These are phyloP conservation scores for Virgularia gustaviana DNA, from an alignment of 92 coral and sea anemone genomes.

Conservation along the genomic window DNA sequence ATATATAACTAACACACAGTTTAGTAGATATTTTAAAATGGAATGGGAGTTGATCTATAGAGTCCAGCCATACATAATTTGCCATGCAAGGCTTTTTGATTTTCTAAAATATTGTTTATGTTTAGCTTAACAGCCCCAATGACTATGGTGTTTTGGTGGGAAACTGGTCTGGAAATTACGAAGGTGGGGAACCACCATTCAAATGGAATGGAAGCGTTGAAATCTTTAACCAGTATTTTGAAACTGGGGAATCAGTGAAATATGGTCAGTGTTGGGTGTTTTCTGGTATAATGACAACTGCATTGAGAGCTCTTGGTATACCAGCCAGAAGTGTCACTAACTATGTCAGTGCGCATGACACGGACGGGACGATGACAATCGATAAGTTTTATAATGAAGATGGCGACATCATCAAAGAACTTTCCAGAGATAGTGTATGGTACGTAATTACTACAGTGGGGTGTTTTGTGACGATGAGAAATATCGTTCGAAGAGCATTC, in stretches of 20 bases:
- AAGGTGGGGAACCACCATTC: constrained; percentile 13
- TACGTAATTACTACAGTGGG: no score
- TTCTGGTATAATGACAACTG: constrained; percentile 52
- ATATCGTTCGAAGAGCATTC: no score
- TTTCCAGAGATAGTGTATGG: constrained; percentile 35
- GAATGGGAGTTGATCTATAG: no score
- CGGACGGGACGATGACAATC: constrained; percentile 58
- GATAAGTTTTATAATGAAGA: constrained; percentile 49
- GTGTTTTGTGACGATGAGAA: no score
- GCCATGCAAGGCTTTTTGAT: background rate
- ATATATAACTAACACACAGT: no score
- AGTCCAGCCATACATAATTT: background rate
- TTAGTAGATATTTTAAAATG: no score
- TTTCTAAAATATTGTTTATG: background rate
- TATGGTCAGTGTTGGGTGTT: constrained; percentile 57
- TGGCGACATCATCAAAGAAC: constrained; percentile 12
- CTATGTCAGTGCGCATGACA: constrained; percentile 60
- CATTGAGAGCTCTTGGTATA: constrained; percentile 59
- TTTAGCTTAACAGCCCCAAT: constrained; percentile 30
- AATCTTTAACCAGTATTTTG: constrained; percentile 26
- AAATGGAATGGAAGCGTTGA: constrained; percentile 37
- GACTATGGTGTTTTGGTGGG: constrained; percentile 42
- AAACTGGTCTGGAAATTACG: constrained; percentile 39
- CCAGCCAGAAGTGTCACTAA: constrained; percentile 69
- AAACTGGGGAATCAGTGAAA: constrained; percentile 18